Percentiles rank a stretch among this genome's conserved stretches.
Conservation (phyloP, 2,888 invertebrate genomes). For the Caenorhabditis sp. region DNA sequence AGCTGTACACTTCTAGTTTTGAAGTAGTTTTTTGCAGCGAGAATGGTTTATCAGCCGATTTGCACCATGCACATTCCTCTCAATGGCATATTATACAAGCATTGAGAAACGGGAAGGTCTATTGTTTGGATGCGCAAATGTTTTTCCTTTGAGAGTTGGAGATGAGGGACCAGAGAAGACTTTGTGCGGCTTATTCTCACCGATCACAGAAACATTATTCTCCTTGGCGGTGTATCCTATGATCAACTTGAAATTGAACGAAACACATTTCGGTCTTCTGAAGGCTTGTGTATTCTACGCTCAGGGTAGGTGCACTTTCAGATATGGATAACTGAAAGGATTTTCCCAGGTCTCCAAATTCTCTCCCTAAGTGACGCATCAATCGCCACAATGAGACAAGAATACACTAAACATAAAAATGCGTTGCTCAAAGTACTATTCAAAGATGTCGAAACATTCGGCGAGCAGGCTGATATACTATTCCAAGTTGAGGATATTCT, state of each 20-base stretch:
- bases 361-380: conserved; percentile 19
- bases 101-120: conserved; percentile 44
- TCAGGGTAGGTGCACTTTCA: conserved; percentile 39
- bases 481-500: conserved; percentile 29
- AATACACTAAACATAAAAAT: conserved; percentile 35
- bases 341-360: conserved; percentile 16
- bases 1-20: no score
- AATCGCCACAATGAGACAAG: conserved; percentile 25
- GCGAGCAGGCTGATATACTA: conserved; percentile 23
- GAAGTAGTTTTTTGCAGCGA: no score
- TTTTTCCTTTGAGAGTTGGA: conserved; percentile 43
- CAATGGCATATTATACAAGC: conserved; percentile 42
- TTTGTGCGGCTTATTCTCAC: conserved; percentile 18
- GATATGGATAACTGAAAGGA: no score
- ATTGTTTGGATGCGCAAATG: conserved; percentile 44
- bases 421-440: conserved; percentile 30
- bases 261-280: conserved; percentile 39
- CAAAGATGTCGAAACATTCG: conserved; percentile 23
- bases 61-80: conserved; percentile 38
- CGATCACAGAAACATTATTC: conserved; percentile 34
- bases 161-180: conserved; percentile 21
- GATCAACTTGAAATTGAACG: conserved; percentile 38
- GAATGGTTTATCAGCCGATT: conserved; percentile 46
- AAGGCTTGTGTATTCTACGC: conserved; percentile 48
- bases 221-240: conserved; percentile 43